phyloP scores from a whole-genome alignment of 2,113 vertebrate genomes.

The Callorhinus ursinus region DNA sequence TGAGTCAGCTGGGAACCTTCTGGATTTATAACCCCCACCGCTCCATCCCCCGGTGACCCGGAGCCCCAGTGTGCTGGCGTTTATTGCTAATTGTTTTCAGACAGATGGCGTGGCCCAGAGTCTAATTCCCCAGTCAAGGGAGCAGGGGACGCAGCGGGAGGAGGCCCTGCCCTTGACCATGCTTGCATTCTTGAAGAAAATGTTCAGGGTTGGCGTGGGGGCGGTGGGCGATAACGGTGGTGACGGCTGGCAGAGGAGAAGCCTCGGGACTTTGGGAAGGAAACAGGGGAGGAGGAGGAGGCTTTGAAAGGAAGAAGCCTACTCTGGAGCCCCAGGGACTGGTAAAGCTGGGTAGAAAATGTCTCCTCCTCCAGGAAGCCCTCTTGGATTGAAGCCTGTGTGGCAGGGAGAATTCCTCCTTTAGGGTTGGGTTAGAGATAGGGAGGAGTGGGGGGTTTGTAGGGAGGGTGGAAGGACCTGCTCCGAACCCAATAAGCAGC shows the following conservation, averaged over 20 bases:
- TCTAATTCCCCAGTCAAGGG: slow-evolving; percentile 1
- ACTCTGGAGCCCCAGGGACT: background rate
- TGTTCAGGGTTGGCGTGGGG: accelerated
- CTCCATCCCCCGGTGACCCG: background rate
- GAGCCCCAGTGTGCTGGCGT: background rate
- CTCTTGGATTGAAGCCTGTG: background rate
- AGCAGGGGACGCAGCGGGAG: accelerated
- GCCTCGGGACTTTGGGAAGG: background rate
- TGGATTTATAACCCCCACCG: background rate
- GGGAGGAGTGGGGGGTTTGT: no score
- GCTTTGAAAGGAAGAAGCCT: background rate
- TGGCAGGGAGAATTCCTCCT: background rate
- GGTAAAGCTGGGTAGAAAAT: background rate
- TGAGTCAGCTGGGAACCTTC: slow-evolving; percentile 48
- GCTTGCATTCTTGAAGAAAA: slow-evolving; percentile 8
- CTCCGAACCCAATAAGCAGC: background rate
- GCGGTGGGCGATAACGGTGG: accelerated
- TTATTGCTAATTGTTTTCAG: slow-evolving; percentile 72
- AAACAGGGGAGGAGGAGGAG: background rate
- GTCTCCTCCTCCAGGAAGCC: background rate
- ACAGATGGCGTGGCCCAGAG: slow-evolving; percentile 62
- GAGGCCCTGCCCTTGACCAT: slow-evolving; percentile 57
- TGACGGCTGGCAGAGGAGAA: background rate
- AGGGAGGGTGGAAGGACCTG: background rate
- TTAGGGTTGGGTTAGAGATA: background rate